Conservation (phyloP, 2,113 vertebrate species). For the Dipodomys spectabilis region DNA sequence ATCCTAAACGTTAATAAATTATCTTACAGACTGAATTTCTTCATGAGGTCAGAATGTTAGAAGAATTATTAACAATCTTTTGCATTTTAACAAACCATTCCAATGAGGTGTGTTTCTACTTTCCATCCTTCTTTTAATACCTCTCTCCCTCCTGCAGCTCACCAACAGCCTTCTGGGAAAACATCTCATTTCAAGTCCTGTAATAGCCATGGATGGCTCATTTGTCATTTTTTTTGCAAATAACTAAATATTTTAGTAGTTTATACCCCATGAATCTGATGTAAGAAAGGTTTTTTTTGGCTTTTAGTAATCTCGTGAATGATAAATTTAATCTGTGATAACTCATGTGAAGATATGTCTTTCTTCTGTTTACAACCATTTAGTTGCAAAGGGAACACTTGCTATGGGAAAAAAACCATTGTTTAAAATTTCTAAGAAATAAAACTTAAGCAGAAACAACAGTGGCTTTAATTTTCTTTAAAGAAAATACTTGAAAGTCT, state of each 20-base stretch:
- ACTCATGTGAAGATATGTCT: slow-evolving; percentile 37
- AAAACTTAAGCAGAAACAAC: neutral
- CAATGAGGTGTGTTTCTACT: neutral
- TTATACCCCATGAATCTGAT: slow-evolving; percentile 65
- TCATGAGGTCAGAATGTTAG: neutral
- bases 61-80: neutral
- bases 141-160: neutral
- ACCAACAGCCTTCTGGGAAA: neutral
- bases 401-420: slow-evolving; percentile 32
- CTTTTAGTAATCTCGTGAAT: slow-evolving; percentile 65
- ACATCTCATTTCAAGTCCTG: slow-evolving; percentile 46
- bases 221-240: slow-evolving; percentile 53
- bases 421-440: slow-evolving; percentile 43
- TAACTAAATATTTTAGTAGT: slow-evolving; percentile 75
- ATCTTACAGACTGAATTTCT: neutral
- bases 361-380: slow-evolving; percentile 54
- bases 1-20: slow-evolving; percentile 18
- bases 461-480: slow-evolving; percentile 6
- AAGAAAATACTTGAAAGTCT: slow-evolving; percentile 62
- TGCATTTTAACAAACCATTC: neutral
- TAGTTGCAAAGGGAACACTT: slow-evolving; percentile 64
- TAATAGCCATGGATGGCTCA: slow-evolving; percentile 31
- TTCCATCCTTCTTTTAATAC: neutral
- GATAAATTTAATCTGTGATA: slow-evolving; percentile 39
- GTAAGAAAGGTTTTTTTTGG: slow-evolving; percentile 54